A percentile compares a stretch with the other conserved stretches of the same genome.
Evolutionary conservation across 2,888 invertebrate species (phyloP).

Genomic region (Eristalis intricaria): DNA sequence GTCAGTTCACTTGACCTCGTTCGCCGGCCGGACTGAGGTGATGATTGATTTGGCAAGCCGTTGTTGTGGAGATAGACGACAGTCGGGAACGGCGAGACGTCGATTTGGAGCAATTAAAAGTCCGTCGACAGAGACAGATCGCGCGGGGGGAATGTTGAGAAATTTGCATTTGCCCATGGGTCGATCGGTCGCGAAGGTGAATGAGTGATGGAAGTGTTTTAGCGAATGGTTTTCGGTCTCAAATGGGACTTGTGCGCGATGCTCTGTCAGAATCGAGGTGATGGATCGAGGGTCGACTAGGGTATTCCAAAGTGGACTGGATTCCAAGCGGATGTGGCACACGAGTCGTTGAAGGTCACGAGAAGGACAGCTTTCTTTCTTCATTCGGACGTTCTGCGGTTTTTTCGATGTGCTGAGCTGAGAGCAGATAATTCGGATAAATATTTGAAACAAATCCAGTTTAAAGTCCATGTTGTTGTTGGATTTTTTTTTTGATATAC

Average conservation of each 20-base stretch:
- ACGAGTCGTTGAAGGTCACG: neutral
- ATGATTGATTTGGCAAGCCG: neutral
- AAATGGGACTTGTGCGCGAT: neutral
- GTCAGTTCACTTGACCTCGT: constrained; percentile 64
- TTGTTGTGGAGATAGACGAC: no score
- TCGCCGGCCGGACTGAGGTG: neutral
- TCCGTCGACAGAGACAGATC: no score
- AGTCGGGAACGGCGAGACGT: neutral
- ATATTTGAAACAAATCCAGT: no score
- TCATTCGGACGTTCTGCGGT: no score
- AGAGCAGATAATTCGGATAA: no score
- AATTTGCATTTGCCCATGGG: neutral
- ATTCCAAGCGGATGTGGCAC: neutral
- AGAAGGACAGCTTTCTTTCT: neutral
- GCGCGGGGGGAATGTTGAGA: neutral
- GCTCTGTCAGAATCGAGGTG: neutral
- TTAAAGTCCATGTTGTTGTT: no score
- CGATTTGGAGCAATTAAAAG: neutral
- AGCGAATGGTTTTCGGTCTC: neutral
- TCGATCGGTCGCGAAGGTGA: neutral
- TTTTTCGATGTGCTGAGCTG: neutral
- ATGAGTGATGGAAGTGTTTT: neutral
- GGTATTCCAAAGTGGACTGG: neutral
- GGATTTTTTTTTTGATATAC: no score
- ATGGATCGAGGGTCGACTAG: neutral